Percentiles rank a stretch among this genome's conserved stretches.
Conservation (phyloP, 2,888 invertebrate genomes). For the Eristalis pertinax region DNA sequence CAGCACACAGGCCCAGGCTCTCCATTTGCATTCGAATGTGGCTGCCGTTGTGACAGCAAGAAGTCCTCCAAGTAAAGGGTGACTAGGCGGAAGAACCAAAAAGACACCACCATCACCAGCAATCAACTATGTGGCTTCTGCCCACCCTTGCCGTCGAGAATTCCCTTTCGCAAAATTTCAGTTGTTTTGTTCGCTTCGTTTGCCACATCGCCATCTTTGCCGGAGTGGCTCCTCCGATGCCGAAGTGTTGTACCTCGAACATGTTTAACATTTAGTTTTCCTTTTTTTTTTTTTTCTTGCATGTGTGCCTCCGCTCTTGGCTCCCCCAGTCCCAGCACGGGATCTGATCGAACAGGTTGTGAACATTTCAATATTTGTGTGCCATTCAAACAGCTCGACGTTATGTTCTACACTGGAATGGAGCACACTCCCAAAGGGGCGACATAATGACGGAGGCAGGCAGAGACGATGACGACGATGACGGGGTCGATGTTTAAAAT, state of each 20-base stretch:
- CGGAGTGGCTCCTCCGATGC: neutral
- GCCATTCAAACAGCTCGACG: slow-evolving; percentile 34
- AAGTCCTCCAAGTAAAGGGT: slow-evolving; percentile 17
- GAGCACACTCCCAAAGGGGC: slow-evolving; percentile 3
- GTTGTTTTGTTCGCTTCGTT: slow-evolving; percentile 20
- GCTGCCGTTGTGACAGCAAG: slow-evolving; percentile 28
- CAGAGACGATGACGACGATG: neutral
- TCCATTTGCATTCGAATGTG: slow-evolving; percentile 63
- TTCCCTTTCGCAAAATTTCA: slow-evolving; percentile 22
- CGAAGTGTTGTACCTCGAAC: slow-evolving; percentile 19
- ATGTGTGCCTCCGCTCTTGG: slow-evolving; percentile 17
- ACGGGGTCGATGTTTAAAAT: slow-evolving; percentile 28
- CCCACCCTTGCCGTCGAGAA: slow-evolving; percentile 58
- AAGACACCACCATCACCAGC: slow-evolving; percentile 53
- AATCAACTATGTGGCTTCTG: slow-evolving; percentile 61
- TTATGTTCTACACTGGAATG: neutral
- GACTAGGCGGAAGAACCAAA: slow-evolving; percentile 38
- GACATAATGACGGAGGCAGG: neutral
- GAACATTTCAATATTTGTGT: slow-evolving; percentile 65
- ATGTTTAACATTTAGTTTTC: slow-evolving; percentile 64
- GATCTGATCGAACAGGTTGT: slow-evolving; percentile 63
- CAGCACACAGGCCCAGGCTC: slow-evolving; percentile 29
- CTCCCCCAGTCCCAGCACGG: slow-evolving; percentile 19
- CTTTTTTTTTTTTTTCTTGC: neutral
- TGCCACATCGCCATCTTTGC: slow-evolving; percentile 28